A percentile compares a stretch with the other conserved stretches of the same genome.
phyloP scores from a whole-genome alignment of 2,888 invertebrate species.

The Rhimphoctona megacephalus region DNA sequence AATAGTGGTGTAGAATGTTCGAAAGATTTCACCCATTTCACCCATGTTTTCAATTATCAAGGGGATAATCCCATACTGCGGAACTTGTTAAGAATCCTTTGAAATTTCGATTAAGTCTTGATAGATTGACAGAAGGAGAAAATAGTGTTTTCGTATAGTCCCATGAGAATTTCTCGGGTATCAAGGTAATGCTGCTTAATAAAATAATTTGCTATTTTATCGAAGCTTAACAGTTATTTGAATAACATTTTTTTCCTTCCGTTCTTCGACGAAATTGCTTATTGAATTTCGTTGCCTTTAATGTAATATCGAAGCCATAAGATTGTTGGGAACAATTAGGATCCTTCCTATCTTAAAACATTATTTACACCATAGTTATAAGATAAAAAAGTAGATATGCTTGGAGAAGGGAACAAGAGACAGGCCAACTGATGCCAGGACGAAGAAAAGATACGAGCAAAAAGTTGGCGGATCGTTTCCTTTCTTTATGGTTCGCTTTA shows the following conservation, averaged over 20 bases:
- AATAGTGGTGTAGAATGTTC: conserved; percentile 9
- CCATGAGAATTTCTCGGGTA: background rate
- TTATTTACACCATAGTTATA: background rate
- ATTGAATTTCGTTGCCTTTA: background rate
- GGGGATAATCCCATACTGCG: background rate
- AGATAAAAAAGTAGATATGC: background rate
- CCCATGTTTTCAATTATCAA: conserved; percentile 8
- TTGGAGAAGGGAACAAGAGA: conserved; percentile 11
- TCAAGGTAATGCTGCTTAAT: too few species aligned
- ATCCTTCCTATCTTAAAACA: background rate
- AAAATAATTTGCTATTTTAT: background rate
- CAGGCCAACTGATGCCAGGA: background rate
- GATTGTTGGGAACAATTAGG: background rate
- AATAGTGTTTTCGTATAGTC: background rate
- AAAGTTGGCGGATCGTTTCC: conserved; percentile 46
- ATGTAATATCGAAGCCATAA: background rate
- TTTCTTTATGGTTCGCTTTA: conserved; percentile 24
- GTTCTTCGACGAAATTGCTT: too few species aligned
- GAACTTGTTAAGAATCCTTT: background rate
- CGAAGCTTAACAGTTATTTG: background rate
- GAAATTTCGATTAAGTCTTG: background rate
- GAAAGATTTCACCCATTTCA: conserved; percentile 33
- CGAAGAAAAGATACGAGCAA: conserved; percentile 12
- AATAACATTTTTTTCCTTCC: too few species aligned
- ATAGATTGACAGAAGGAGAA: background rate